Evolutionary conservation across 2,797 vertebrate species (phyloP), one percentile per base, ranked within the genome.

Genomic region (Sebastes vulpes): DNA sequence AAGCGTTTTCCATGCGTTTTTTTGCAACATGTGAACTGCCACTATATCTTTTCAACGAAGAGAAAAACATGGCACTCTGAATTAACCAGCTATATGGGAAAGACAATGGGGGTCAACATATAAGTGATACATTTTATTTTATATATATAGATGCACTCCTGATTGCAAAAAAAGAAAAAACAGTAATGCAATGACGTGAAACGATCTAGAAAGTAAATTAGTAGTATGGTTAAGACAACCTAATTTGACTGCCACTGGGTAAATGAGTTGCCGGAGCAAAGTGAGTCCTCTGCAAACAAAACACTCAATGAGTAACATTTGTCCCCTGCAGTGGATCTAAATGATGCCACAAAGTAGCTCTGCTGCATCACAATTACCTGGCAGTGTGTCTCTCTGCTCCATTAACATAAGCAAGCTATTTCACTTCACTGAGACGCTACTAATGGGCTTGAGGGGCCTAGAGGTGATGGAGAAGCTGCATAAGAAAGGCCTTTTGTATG

Each of bases 341-440:
- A 92, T 91, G 88, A 90, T 86, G 79, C 72, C 72, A 72, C 42
- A 11, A 83, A 82, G 84, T 64, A 76, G 79, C 90, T 83, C 81
- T 78, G 83, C 81, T 92, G 92, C 89, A 94, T 93, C 85, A 89
- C 93, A 95, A 94, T 93, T 89, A 94, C 90, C 87, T 87, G 81
- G 78, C 81, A 75, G 52, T 66, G 52, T 80, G 80, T 81, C 72
- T 87, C 72, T 79, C 69, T 71, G 75, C 81, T 2, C 70, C 78
- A 91, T 92, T 94, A 94, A 85, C 83, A 92, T 85, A 87, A 89
- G 85, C 83, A 78, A 83, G 83, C 87, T 75, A 81, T 89, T 91
- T 85, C 58, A 72, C 82, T 84, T 77, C 72, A 83, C 77, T 21
- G 48, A 81, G 67, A 77, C 5, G 14, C 60, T 46, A 56, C 72